A percentile compares a stretch with the other conserved stretches of the same genome.
Evolutionary conservation across 2,888 invertebrate species (phyloP).

Genomic region (Himalopsyche anomala): DNA sequence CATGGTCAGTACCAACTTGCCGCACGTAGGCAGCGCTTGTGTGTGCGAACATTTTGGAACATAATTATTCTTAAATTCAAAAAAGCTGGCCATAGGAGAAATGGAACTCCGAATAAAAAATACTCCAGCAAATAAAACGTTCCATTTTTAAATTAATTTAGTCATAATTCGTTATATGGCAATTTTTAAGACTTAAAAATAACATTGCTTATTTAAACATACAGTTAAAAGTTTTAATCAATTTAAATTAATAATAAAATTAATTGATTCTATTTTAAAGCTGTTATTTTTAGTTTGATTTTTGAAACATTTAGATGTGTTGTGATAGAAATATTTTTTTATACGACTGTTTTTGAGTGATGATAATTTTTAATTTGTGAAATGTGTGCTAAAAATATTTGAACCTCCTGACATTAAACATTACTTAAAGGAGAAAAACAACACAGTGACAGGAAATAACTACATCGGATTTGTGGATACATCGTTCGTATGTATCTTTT

Average conservation of each 20-base stretch:
- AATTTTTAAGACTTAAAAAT: conserved; percentile 35
- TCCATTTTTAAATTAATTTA: conserved; percentile 32
- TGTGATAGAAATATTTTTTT: conserved; percentile 50
- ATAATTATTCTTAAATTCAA: conserved; percentile 45
- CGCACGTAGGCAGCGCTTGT: conserved; percentile 56
- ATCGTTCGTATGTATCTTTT: conserved; percentile 51
- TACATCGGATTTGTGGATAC: conserved; percentile 47
- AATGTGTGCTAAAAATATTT: conserved; percentile 36
- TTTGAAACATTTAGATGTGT: conserved; percentile 52
- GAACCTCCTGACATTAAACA: conserved; percentile 41
- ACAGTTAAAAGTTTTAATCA: conserved; percentile 41
- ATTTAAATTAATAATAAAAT: conserved; percentile 36
- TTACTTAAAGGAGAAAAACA: conserved; percentile 27
- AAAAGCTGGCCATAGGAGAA: conserved; percentile 44
- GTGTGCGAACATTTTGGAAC: conserved; percentile 51
- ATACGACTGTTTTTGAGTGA: conserved; percentile 34
- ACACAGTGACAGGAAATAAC: conserved; percentile 34
- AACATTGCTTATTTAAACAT: conserved; percentile 34
- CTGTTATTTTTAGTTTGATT: conserved; percentile 37
- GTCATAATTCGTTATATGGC: conserved; percentile 40
- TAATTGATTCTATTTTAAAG: conserved; percentile 19
- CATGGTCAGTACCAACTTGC: conserved; percentile 53
- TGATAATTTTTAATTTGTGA: conserved; percentile 45
- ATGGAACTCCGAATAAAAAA: conserved; percentile 46
- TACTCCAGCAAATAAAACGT: conserved; percentile 29